Evolutionary conservation across 2,113 vertebrate species (phyloP).

Genomic region (Glareola pratincola): DNA sequence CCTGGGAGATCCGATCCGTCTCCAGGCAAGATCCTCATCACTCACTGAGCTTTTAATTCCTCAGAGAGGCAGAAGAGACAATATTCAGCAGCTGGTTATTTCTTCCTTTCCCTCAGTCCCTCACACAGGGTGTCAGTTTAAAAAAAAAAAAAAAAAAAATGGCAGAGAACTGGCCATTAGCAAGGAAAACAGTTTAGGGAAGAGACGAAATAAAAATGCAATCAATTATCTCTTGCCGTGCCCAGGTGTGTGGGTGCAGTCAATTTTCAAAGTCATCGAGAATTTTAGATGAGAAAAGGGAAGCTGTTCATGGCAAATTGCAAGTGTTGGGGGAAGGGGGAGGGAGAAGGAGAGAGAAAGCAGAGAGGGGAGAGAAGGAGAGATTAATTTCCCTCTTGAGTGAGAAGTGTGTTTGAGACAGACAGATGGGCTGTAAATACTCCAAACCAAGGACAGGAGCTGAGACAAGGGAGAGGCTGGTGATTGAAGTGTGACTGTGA

Average conservation of each 20-base stretch:
- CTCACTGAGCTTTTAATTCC: constrained; percentile 34
- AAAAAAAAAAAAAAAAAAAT: constrained; percentile 36
- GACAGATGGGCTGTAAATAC: constrained; percentile 82
- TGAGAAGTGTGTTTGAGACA: constrained; percentile 72
- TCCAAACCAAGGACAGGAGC: constrained; percentile 73
- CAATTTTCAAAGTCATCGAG: constrained; percentile 61
- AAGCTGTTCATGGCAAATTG: constrained; percentile 60
- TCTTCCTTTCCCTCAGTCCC: constrained; percentile 34
- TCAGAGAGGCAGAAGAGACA: constrained; percentile 10
- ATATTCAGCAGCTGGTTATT: constrained; percentile 58
- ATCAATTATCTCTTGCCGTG: constrained; percentile 31
- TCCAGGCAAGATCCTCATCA: not conserved
- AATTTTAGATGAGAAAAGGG: constrained; percentile 54
- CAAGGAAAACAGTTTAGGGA: constrained; percentile 66
- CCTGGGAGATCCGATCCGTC: not conserved
- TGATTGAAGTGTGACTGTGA: constrained; percentile 78
- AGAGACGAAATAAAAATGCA: constrained; percentile 46
- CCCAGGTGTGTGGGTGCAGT: constrained; percentile 63
- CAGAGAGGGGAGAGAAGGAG: not conserved
- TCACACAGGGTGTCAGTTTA: constrained; percentile 15
- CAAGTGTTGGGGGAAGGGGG: constrained; percentile 32
- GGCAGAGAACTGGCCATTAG: constrained; percentile 61
- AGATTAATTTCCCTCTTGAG: constrained; percentile 66
- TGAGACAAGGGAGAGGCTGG: constrained; percentile 74
- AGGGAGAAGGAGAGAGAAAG: not conserved